Evolutionary conservation across 2,888 invertebrate species (phyloP).

Genomic region (Lepidochitona cinerea): DNA sequence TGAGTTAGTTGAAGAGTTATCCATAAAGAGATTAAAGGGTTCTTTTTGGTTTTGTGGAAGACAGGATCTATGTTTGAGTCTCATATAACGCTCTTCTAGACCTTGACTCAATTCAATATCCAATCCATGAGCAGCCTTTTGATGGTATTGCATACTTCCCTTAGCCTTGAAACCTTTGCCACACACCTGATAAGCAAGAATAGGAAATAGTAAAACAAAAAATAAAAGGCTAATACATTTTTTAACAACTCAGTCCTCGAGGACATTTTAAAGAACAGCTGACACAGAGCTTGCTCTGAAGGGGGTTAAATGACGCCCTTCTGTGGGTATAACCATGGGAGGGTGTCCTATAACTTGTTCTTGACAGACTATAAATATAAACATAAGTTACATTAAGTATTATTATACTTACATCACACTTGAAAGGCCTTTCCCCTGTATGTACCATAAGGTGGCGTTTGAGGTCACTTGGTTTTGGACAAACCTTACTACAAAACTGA

Average conservation of each 20-base stretch:
- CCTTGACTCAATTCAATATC: constrained; percentile 64
- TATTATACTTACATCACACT: constrained; percentile 52
- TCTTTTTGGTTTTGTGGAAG: neutral
- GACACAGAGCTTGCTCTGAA: no score
- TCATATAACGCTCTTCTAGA: constrained; percentile 58
- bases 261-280: no score
- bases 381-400: no score
- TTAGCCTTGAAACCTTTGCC: constrained; percentile 64
- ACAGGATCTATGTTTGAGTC: constrained; percentile 36
- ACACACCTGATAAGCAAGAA: constrained; percentile 50
- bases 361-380: no score
- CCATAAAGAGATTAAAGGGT: neutral
- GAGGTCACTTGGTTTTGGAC: constrained; percentile 64
- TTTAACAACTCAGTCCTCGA: no score
- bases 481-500: constrained; percentile 57
- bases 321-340: no score
- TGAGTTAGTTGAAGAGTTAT: neutral
- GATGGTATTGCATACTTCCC: constrained; percentile 64
- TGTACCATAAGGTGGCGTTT: constrained; percentile 66
- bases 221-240: no score
- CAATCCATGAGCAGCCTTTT: constrained; percentile 60
- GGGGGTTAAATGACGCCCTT: no score
- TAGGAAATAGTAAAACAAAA: no score
- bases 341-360: no score
- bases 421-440: constrained; percentile 63